Base-by-base conservation (phyloP, 2,113 vertebrate species). In the Oncorhynchus mykiss region DNA sequence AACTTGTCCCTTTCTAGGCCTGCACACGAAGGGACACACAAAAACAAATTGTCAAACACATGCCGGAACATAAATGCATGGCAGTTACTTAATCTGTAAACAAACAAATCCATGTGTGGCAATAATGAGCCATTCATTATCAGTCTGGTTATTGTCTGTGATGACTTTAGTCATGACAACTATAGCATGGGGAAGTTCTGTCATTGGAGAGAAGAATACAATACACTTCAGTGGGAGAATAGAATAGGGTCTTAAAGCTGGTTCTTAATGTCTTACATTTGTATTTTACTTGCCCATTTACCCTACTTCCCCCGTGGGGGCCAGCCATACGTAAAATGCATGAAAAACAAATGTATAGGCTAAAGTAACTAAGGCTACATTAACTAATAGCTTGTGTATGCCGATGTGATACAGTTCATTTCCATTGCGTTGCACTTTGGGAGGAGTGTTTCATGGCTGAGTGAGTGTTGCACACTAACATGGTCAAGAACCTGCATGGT, bases 1-100 rank as follows among this genome's bases (percentile, higher is more conserved):
- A 99, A 99, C 90, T 99, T 99, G 84, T 99, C 98, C 78, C 98
- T 92, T 85, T 99, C 98, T 90, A 99, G 80, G 80, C 98, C 98
- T 99, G 54, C 64, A 71, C 60, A 77, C 13, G 9, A 68, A 14
- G 51, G 70, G 14, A 69, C 31, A 76, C 0, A 65, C 24, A 59
- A 57, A 69, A 1, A 71, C 4, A 14, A 13, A 9, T 31, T 45
- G 18, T 18, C 14, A 71, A 49, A 69, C 51, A 59, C 49, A 68
- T 54, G 12, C 11, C 9, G 39, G 65, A 84, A 29, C 20, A 62
- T n/a, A 45, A 22, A 57, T 24, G 3, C 2, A 22, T 13, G 20
- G 9, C 22, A 65, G 12, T 12, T n/a, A 3, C 39, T 45, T 29
- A 6, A n/a, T 24, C n/a, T 1, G 39, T 22, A n/a, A 67, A n/a